These are phyloP conservation scores for Tenthredo amoena DNA, from an alignment of 2,888 invertebrate species.

Conservation along the genomic window DNA sequence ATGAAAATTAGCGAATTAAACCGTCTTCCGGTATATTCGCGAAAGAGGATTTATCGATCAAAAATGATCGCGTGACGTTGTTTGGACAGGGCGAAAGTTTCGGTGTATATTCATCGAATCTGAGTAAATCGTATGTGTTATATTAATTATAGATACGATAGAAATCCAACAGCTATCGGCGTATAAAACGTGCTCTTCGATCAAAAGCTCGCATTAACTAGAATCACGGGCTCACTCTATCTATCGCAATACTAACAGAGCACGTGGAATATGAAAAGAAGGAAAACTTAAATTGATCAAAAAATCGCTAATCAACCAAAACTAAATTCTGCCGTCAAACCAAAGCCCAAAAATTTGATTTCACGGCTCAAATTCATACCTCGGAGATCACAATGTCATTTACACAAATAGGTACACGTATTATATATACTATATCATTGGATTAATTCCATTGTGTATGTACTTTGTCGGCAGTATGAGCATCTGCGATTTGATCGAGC, in stretches of 20 bases:
- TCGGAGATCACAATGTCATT: neutral
- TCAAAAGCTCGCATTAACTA: neutral
- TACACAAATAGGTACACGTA: neutral
- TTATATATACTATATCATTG: neutral
- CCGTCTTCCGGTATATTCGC: too few relatives aligned
- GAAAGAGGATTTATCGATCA: too few relatives aligned
- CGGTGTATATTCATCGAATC: neutral
- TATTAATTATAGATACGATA: neutral
- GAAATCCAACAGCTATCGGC: neutral
- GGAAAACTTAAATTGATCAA: neutral
- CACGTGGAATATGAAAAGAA: neutral
- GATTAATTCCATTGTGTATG: neutral
- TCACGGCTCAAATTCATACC: neutral
- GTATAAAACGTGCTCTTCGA: slow-evolving; percentile 13
- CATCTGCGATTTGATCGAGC: slow-evolving; percentile 15
- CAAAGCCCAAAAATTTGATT: neutral
- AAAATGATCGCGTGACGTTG: neutral
- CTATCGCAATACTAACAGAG: neutral
- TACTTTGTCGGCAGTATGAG: slow-evolving; percentile 3
- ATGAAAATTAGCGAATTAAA: neutral
- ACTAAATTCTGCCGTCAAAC: neutral
- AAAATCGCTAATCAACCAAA: neutral
- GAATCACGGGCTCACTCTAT: neutral
- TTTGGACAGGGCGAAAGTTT: neutral
- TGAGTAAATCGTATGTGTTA: neutral